Conservation (phyloP, 2,797 vertebrate genomes). For the Limnodromus scolopaceus region DNA sequence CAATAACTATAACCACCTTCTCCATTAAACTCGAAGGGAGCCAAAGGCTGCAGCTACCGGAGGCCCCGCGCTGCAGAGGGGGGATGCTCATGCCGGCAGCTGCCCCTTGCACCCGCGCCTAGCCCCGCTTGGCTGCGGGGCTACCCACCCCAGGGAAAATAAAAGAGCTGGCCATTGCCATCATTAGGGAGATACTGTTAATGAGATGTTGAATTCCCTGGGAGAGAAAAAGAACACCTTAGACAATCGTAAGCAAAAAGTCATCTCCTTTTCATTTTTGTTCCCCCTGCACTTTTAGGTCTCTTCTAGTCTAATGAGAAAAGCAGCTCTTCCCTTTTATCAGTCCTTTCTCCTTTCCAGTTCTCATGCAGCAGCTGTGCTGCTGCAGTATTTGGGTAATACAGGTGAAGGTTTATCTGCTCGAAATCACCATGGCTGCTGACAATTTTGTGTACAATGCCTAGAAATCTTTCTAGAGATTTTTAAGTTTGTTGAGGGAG, state of each 20-base stretch:
- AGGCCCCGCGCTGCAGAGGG: background rate
- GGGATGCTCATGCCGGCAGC: background rate
- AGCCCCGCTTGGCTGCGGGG: rapidly evolving
- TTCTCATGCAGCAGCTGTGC: background rate
- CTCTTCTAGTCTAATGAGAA: background rate
- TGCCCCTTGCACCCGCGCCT: background rate
- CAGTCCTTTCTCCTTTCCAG: background rate
- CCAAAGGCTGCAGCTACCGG: background rate
- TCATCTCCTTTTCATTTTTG: background rate
- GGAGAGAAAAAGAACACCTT: background rate
- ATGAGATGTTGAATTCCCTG: background rate
- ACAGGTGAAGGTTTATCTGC: background rate
- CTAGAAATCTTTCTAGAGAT: background rate
- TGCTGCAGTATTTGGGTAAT: background rate
- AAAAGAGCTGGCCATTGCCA: background rate
- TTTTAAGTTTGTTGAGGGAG: background rate
- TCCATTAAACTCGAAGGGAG: background rate
- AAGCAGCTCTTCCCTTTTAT: background rate
- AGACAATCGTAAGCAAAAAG: background rate
- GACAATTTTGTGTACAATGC: background rate
- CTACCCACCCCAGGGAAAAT: background rate
- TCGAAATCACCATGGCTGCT: background rate
- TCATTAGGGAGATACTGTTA: background rate
- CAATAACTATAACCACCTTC: background rate
- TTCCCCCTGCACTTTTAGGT: background rate